Percentiles rank a stretch among this genome's conserved stretches.
Conservation (phyloP, 2,888 invertebrate genomes). For the Andrena hattorfiana region DNA sequence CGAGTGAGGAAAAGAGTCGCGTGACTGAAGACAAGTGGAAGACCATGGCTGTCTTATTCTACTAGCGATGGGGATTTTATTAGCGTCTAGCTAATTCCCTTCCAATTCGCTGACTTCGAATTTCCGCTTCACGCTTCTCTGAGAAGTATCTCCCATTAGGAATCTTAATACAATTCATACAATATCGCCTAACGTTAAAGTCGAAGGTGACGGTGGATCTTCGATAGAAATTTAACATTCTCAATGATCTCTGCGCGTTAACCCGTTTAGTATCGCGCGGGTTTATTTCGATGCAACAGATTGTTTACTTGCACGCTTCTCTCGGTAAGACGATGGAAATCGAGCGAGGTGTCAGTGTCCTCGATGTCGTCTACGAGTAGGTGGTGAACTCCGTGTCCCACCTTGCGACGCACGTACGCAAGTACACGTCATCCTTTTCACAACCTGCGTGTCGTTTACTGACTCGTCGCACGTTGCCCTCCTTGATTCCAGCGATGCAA, state of each 20-base stretch:
- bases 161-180: too few species aligned
- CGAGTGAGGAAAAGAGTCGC: not conserved
- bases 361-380: conserved; percentile 46
- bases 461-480: conserved; percentile 25
- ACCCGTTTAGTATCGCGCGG: not conserved
- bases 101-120: not conserved
- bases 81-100: not conserved
- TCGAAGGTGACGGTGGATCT: too few species aligned
- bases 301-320: not conserved
- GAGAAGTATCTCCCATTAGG: too few species aligned
- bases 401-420: conserved; percentile 39
- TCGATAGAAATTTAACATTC: too few species aligned
- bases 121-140: too few species aligned
- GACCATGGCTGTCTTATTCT: conserved; percentile 33
- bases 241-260: not conserved
- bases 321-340: conserved; percentile 5
- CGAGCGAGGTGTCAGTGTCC: conserved; percentile 38
- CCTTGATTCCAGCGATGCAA: conserved; percentile 23
- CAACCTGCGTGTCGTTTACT: conserved; percentile 16
- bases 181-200: too few species aligned
- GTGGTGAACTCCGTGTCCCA: conserved; percentile 42
- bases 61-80: conserved; percentile 7
- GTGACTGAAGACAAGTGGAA: not conserved
- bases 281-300: not conserved
- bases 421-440: conserved; percentile 49